Evolutionary conservation across 1,140 invertebrate genomes (phyloP).

Genomic region (Reticulitermes speratus): DNA sequence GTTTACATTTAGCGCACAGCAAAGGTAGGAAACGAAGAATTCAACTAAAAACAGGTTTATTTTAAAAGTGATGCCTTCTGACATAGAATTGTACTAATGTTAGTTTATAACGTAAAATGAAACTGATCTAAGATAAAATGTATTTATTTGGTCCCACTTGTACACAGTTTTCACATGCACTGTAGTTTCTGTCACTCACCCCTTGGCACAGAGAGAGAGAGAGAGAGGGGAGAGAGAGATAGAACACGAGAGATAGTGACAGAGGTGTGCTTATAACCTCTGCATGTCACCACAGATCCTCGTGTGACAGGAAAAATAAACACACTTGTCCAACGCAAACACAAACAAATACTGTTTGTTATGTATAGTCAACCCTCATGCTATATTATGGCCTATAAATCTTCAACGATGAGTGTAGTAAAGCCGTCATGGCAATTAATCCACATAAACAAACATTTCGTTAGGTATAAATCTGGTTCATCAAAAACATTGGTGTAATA

Average conservation of each 20-base stretch:
- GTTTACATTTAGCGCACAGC: no score
- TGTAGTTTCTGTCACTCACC: background rate
- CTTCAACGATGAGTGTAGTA: background rate
- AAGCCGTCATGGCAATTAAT: background rate
- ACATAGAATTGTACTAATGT: no score
- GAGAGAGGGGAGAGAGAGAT: no score
- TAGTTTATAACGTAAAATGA: background rate
- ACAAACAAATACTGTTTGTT: conserved; percentile 9
- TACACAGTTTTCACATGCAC: background rate
- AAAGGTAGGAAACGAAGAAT: no score
- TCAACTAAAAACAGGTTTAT: no score
- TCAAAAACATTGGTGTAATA: background rate
- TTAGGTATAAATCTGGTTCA: background rate
- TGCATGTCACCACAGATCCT: conserved; percentile 14
- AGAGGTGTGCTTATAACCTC: background rate
- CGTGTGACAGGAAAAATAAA: conserved; percentile 19
- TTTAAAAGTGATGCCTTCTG: no score
- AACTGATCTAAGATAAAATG: background rate
- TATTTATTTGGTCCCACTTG: background rate
- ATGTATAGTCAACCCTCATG: background rate
- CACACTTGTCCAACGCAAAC: conserved; percentile 14
- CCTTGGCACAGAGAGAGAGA: background rate
- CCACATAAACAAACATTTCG: conserved; percentile 3
- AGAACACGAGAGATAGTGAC: background rate
- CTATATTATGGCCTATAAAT: conserved; percentile 7